Base-by-base conservation (phyloP, 1,140 invertebrate genomes). In the Phymorhynchus buccinoides region DNA sequence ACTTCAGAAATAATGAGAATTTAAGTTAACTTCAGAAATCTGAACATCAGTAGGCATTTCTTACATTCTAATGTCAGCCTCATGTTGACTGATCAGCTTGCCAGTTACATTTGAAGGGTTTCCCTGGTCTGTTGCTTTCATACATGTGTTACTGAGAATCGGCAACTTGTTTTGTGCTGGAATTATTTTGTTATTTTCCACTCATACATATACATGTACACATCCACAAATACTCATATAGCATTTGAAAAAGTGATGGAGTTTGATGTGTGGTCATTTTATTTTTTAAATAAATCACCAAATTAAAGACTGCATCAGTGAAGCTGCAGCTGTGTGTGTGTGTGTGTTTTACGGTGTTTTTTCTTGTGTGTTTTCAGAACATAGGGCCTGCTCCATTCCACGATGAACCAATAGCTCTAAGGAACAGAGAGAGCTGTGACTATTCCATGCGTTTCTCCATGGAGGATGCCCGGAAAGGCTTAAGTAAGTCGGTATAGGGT, bases 401-500 rank as follows among this genome's bases (percentile, higher is more conserved):
- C 89, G 96, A 97, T 92, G 98, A 99, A 88, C 94, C 95, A 56
- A 95, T 96, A 83, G 98, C 98, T 12, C 93, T 96, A 44, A 90
- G 94, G 86, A 97, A 97, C 90, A 94, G 96, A 56, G 95, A 97
- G 42, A 93, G 94, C 9, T 97, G 96, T 92, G 96, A 99, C 93
- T 99, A 99, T 91, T 79, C 83, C 94, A 96, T 87, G 96, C 98
- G 89, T 95, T 96, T 99, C 87, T 96, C 97, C 0, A 94, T 96
- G 86, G 96, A 98, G 89, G 95, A 96, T 94, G 98, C 98, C 0
- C 95, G 95, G 88, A 95, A 95, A 85, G 97, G 97, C 30, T 95
- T 93, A 94, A 95, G 96, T 96, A 92, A 88, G 86, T 80, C 22
- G n/a, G 37, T n/a, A 77, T 41, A 41, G 32, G 18, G 42, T 41